Conservation (phyloP, 2,113 vertebrate genomes). For the Aldabrachelys gigantea region DNA sequence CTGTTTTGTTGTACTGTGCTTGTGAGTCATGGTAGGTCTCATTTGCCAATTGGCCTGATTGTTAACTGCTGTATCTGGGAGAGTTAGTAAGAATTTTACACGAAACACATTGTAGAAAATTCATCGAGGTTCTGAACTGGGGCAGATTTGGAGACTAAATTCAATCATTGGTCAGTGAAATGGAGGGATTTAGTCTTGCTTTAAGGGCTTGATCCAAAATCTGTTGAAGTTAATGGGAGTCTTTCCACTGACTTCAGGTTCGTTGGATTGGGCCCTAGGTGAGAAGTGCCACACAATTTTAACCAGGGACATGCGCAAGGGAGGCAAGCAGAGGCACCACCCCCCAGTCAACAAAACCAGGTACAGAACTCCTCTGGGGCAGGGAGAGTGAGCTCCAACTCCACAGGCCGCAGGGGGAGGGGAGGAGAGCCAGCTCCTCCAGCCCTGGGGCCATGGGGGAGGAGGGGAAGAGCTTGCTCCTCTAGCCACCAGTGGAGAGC, state of each 20-base stretch:
- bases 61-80: not conserved
- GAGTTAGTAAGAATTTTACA: not conserved
- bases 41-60: not conserved
- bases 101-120: not conserved
- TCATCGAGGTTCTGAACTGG: not conserved
- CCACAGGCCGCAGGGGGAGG: rapidly evolving
- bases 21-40: not conserved
- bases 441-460: too few species aligned
- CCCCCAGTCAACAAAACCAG: too few species aligned
- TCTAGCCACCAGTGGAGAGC: too few species aligned
- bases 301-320: too few species aligned
- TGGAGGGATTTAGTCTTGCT: not conserved
- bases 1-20: not conserved
- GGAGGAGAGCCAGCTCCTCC: too few species aligned
- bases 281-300: not conserved
- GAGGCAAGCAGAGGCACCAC: too few species aligned
- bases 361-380: too few species aligned
- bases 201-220: not conserved
- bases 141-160: not conserved
- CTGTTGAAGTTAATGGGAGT: not conserved
- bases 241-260: not conserved
- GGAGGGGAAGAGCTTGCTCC: too few species aligned
- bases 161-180: rapidly evolving
- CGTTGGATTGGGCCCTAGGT: not conserved
- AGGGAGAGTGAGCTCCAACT: too few species aligned